Base-by-base conservation (phyloP, 2,888 invertebrate species). In the Ganaspis brasiliensis region DNA sequence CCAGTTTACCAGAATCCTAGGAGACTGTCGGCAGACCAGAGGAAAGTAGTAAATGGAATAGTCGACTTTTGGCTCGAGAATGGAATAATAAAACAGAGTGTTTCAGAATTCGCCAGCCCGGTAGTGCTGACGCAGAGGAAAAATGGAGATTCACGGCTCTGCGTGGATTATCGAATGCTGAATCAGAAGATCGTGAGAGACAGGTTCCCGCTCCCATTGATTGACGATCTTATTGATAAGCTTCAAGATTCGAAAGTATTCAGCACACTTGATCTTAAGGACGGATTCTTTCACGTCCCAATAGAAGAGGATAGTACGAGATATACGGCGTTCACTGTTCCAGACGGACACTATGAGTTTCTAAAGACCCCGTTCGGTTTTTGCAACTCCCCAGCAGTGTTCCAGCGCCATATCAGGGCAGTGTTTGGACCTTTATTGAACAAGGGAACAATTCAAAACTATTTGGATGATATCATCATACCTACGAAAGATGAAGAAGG, bases 61-160 rank as follows among this genome's bases (percentile, higher is more conserved):
- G 16, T 83, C 5, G 19, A 49, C 16, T n/a, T 6, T n/a, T 49
- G 49, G 49, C 49, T 6, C 14, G n/a, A 79, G n/a, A 26, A 81
- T 9, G 80, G 78, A 1, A 80, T 86, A 0, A 76, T 83, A 1
- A 61, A 78, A 55, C 82, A 82, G 0, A 82, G 82, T 67, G 45
- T 21, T 12, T 84, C 84, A 0, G 80, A 85, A 1, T 85, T 77
- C 72, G 73, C 83, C 1, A 87, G 84, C 61, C 85, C 82, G 1
- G 78, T 87, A 0, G 82, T 87, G 0, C 45, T 83, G 14, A 81
- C 82, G 8, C 35, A 72, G 12, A 85, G 85, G 74, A 86, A 85
- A 70, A 76, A 82, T 56, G 84, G 82, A 8, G 21, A 71, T 8
- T 21, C 67, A 2, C 76, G 85, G 35, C 35, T 87, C 0, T 86